These are phyloP conservation scores for Parnassius apollo DNA, from an alignment of 2,888 invertebrate species.

Conservation along the genomic window DNA sequence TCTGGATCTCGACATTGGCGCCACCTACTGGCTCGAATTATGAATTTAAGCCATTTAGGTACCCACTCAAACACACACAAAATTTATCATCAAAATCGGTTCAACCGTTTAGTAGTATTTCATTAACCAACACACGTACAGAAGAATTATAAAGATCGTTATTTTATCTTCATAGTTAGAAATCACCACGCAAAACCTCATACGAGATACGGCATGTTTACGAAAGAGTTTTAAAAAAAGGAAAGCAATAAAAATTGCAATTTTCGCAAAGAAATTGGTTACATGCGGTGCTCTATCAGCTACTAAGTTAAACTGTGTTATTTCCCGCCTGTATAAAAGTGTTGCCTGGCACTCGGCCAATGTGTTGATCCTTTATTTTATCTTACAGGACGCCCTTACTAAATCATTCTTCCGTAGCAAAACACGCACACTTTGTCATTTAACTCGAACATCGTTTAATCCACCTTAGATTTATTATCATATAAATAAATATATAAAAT, in stretches of 20 bases:
- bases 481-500: too few relatives aligned
- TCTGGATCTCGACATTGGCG: too few relatives aligned
- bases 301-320: conserved; percentile 9
- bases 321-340: conserved; percentile 24
- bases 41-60: too few relatives aligned
- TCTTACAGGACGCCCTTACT: conserved; percentile 43
- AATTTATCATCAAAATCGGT: too few relatives aligned
- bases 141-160: too few relatives aligned
- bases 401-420: conserved; percentile 48
- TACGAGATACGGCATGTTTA: too few relatives aligned
- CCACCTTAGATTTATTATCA: background rate
- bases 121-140: too few relatives aligned
- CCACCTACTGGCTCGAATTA: too few relatives aligned
- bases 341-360: conserved; percentile 32
- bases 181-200: too few relatives aligned
- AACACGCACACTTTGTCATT: conserved; percentile 52
- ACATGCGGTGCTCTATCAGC: conserved; percentile 15
- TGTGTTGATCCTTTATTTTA: conserved; percentile 32
- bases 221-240: conserved; percentile 1
- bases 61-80: too few relatives aligned
- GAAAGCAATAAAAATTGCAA: conserved; percentile 13
- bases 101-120: too few relatives aligned
- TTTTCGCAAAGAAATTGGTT: conserved; percentile 22
- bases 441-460: conserved; percentile 33
- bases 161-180: too few relatives aligned